A percentile compares a stretch with the other conserved stretches of the same genome.
Evolutionary conservation across 2,888 invertebrate species (phyloP).

Genomic region (Diplazon laetatorius): DNA sequence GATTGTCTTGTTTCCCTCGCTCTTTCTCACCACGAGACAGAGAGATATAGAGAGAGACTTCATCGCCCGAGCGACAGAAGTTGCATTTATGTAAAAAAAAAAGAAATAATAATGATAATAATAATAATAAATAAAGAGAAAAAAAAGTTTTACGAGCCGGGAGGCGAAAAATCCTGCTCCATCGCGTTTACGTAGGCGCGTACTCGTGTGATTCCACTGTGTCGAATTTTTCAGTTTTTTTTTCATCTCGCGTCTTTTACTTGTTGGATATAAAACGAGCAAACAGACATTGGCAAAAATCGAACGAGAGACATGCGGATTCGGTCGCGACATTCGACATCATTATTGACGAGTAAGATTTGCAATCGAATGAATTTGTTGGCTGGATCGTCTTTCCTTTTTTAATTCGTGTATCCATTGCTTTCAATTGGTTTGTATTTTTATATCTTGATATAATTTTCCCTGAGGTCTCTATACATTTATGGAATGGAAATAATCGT

Average conservation of each 20-base stretch:
- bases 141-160: slow-evolving; percentile 62
- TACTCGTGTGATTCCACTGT: slow-evolving; percentile 1
- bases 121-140: no score
- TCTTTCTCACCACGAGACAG: not conserved
- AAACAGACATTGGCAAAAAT: not conserved
- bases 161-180: slow-evolving; percentile 54
- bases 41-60: no score
- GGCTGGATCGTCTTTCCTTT: no score
- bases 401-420: no score
- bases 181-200: slow-evolving; percentile 34
- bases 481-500: no score
- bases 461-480: no score
- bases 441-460: no score
- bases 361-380: not conserved
- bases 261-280: slow-evolving; percentile 25
- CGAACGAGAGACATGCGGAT: not conserved
- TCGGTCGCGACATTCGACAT: not conserved
- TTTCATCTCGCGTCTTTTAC: slow-evolving; percentile 17
- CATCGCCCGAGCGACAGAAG: slow-evolving; percentile 46
- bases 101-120: no score
- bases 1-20: no score
- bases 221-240: no score
- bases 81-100: no score
- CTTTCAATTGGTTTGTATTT: no score
- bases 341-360: slow-evolving; percentile 10